These are phyloP conservation scores for Oscheius onirici DNA, from an alignment of 2,888 invertebrate genomes.

Conservation along the genomic window DNA sequence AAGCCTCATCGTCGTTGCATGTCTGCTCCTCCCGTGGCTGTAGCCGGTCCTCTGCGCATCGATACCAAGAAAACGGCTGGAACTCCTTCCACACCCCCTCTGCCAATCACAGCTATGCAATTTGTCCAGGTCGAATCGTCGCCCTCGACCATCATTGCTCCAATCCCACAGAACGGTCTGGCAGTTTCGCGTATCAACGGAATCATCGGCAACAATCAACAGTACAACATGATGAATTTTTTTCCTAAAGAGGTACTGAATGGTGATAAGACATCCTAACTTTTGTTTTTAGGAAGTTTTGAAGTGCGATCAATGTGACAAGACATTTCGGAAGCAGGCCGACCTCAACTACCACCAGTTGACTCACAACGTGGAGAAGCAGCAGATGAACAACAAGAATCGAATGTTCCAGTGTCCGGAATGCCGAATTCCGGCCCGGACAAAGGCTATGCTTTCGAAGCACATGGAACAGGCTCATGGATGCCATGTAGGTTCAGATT, in stretches of 20 bases:
- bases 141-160: background rate
- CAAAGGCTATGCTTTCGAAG: slow-evolving; percentile 66
- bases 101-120: slow-evolving; percentile 26
- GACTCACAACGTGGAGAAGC: slow-evolving; percentile 66
- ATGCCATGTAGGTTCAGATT: slow-evolving; percentile 34
- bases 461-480: slow-evolving; percentile 58
- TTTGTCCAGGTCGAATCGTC: background rate
- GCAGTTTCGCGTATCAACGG: background rate
- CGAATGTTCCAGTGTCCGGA: slow-evolving; percentile 68
- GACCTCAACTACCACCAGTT: slow-evolving; percentile 64
- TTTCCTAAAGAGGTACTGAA: slow-evolving; percentile 34
- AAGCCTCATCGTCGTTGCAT: slow-evolving; percentile 33
- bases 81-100: slow-evolving; percentile 10
- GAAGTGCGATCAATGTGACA: slow-evolving; percentile 80
- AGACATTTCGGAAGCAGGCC: slow-evolving; percentile 86
- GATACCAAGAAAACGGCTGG: slow-evolving; percentile 12
- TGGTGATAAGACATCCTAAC: too few relatives aligned
- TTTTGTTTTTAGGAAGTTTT: slow-evolving; percentile 38
- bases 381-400: slow-evolving; percentile 73
- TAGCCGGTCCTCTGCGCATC: background rate
- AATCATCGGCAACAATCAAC: background rate
- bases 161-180: slow-evolving; percentile 2
- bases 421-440: slow-evolving; percentile 70
- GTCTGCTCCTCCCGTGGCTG: slow-evolving; percentile 44
- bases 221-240: slow-evolving; percentile 2